Conservation (phyloP, 2,797 vertebrate genomes). For the Oryzias dopingdopingensis region DNA sequence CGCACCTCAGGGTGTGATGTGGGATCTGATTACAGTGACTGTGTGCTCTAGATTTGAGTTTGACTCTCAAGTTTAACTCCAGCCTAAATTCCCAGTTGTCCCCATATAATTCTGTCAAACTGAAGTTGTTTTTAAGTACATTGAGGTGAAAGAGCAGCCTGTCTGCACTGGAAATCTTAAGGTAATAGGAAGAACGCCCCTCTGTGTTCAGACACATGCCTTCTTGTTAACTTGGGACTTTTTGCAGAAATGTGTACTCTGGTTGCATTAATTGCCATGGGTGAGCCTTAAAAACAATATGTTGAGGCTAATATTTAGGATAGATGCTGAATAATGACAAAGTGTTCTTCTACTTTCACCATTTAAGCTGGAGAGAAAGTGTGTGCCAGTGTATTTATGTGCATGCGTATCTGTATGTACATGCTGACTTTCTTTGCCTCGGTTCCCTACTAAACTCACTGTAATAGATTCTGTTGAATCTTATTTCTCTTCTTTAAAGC, state of each 20-base stretch:
- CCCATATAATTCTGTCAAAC: not conserved
- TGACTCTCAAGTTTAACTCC: not conserved
- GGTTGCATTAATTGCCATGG: constrained; percentile 3
- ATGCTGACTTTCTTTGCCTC: not conserved
- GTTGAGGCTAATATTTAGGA: constrained; percentile 3
- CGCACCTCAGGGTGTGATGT: not conserved
- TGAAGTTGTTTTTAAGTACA: constrained; percentile 4
- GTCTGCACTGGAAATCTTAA: constrained; percentile 32
- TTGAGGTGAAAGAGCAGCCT: constrained; percentile 15
- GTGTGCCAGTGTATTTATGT: too few species aligned
- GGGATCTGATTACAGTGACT: constrained; percentile 12
- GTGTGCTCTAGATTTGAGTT: constrained; percentile 19
- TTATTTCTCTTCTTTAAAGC: not conserved
- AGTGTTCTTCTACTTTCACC: not conserved
- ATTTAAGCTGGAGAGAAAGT: constrained; percentile 2
- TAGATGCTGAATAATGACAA: not conserved
- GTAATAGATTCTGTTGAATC: not conserved
- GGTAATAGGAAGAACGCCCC: constrained; percentile 20
- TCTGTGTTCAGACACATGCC: not conserved
- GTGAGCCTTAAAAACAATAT: not conserved
- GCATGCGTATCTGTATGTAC: too few species aligned
- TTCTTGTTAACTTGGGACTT: constrained; percentile 12
- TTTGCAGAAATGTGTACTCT: not conserved
- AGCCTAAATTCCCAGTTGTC: constrained; percentile 7
- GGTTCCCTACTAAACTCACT: not conserved